Evolutionary conservation across 2,888 invertebrate genomes (phyloP), one percentile per base, ranked within the genome.

Genomic region (Odontocolon sp.): DNA sequence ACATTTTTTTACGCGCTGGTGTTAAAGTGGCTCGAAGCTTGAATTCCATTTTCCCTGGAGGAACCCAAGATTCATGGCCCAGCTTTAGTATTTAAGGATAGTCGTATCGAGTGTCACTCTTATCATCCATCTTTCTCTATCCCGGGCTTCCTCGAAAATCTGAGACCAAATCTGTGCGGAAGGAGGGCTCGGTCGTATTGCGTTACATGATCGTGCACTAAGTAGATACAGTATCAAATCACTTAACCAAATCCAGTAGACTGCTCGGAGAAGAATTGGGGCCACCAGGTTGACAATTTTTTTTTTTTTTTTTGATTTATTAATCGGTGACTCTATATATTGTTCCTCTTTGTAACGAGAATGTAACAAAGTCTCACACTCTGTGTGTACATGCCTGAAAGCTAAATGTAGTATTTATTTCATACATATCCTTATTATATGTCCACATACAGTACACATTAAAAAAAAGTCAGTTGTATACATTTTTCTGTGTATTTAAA

Each of bases 191-290:
- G 21, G 36, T 9, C 16, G 40, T 59, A 42, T 59, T 42, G 14
- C 28, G 59, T 59, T 42, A 59, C 59, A 42, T 28, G 28, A 42
- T 42, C 59, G 23, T 59, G 26, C 40, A 40, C 38, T 28, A 40
- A 42, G 42, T 18, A n/a, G n/a, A n/a, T n/a, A 42, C 8, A 16
- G 26, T 59, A 59, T 59, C 57, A 9, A 28, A 21, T 59, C 40
- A 16, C 59, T 26, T 14, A 42, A 16, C 26, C 9, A 9, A 28
- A 28, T 59, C 38, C 16, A 28, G 18, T 28, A 14, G 16, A 59
- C 5, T 21, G 4, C 26, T 4, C 28, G 9, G 59, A 42, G 26
- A 28, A 40, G n/a, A n/a, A n/a, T n/a, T n/a, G n/a, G n/a, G n/a
- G n/a, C n/a, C n/a, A n/a, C n/a, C n/a, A n/a, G n/a, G n/a, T n/a